Evolutionary conservation across 2,113 vertebrate genomes (phyloP).

Genomic region (Toxostoma redivivum): DNA sequence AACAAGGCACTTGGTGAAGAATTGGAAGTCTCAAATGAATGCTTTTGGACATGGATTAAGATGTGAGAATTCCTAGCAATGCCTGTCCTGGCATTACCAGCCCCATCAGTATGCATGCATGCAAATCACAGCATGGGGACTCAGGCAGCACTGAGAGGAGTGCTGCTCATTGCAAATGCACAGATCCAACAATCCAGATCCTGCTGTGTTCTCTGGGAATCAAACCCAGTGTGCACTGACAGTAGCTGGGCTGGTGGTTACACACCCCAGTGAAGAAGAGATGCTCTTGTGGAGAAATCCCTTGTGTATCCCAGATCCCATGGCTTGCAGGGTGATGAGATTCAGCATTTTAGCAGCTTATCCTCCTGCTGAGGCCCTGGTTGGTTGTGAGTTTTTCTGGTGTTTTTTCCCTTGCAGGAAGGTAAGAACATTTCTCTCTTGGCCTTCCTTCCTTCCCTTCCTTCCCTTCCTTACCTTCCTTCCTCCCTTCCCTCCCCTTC

Average conservation of each 20-base stretch:
- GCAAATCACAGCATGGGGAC: not conserved
- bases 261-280: not conserved
- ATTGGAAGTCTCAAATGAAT: accelerated
- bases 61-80: not conserved
- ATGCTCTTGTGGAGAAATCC: not conserved
- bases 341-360: not conserved
- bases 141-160: not conserved
- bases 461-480: too few species aligned
- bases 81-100: not conserved
- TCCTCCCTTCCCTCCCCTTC: too few species aligned
- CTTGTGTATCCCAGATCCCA: not conserved
- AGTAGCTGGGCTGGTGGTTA: not conserved
- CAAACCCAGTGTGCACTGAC: accelerated
- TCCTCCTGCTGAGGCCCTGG: not conserved
- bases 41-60: not conserved
- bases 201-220: not conserved
- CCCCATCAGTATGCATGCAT: not conserved
- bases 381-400: not conserved
- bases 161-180: not conserved
- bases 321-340: too few species aligned
- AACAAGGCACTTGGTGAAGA: accelerated
- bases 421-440: not conserved
- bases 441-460: too few species aligned
- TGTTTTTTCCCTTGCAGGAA: not conserved
- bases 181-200: not conserved